Evolutionary conservation across 2,888 invertebrate genomes (phyloP), one percentile per base, ranked within the genome.

Genomic region (Idaea straminata): DNA sequence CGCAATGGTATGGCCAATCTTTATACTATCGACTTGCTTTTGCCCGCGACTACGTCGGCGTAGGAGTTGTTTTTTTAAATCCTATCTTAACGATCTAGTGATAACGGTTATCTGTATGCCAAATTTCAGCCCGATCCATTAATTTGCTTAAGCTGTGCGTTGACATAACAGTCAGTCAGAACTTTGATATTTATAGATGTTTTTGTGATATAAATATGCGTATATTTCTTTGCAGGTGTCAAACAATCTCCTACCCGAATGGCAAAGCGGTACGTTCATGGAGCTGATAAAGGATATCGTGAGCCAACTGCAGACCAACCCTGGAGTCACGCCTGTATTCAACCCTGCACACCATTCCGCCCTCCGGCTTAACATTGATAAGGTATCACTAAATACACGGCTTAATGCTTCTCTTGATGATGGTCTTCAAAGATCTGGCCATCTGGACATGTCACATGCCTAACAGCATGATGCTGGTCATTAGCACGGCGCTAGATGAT

Each of bases 211-310:
- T 13, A 10, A 13, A 4, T 0, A 10, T 47, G 0, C 10, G 47
- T 47, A 10, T 47, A 13, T 47, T 7, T 13, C 10, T 7, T 7
- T 6, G 47, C 82, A 97, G 97, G 95, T 96, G 67, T 94, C 95
- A 1, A 96, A 96, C 84, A 96, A 96, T 83, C 88, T 97, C 35
- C 91, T 97, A 16, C 96, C 96, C 0, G 96, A 95, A 79, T 95
- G 95, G 78, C 97, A 97, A 84, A 95, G 96, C 72, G 95, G 95
- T 35, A 94, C 96, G 10, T 96, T 99, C 81, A 95, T 96, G 73
- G 97, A 97, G 78, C 95, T 98, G 83, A 95, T 98, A 72, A 95
- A 96, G 76, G 97, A 98, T 81, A 96, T 98, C 71, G 96, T 98
- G 66, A 94, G 94, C 61, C 97, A 98, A 88, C 94, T 98, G 71